A percentile compares a stretch with the other conserved stretches of the same genome.
Conservation (phyloP, 2,113 vertebrate species). For the Cavia porcellus region DNA sequence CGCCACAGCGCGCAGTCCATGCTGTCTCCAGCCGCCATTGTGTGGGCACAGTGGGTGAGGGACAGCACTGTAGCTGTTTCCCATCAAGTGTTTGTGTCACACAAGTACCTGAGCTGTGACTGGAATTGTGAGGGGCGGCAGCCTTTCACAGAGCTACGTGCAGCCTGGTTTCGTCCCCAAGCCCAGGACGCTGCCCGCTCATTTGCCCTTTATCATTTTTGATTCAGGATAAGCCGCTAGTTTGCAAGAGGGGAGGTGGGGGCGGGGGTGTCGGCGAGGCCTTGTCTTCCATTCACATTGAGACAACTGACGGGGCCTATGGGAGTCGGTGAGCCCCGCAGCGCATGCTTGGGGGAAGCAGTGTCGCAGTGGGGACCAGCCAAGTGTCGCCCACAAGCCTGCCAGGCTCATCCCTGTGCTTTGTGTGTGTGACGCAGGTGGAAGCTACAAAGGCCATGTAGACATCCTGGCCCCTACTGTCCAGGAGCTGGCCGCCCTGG, state of each 20-base stretch:
- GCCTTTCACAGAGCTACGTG: neutral
- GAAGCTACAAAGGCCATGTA: slow-evolving; percentile 96
- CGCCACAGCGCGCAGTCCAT: neutral
- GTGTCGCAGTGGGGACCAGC: slow-evolving; percentile 32
- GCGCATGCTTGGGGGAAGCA: slow-evolving; percentile 25
- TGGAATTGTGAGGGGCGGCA: neutral
- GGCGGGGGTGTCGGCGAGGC: neutral
- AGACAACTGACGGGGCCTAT: neutral
- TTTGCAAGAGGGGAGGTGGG: neutral
- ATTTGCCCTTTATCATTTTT: neutral
- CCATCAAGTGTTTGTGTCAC: neutral
- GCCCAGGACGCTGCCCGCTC: neutral
- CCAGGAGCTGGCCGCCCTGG: slow-evolving; percentile 95
- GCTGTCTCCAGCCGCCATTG: neutral
- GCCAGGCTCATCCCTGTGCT: slow-evolving; percentile 58
- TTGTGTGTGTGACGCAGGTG: slow-evolving; percentile 89
- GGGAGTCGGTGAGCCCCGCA: neutral
- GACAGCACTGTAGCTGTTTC: neutral
- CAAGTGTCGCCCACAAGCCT: slow-evolving; percentile 57
- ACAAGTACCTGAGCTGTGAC: neutral
- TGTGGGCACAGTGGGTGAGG: neutral
- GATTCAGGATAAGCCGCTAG: neutral
- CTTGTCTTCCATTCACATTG: neutral
- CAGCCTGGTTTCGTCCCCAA: neutral
- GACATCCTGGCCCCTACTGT: slow-evolving; percentile 97